A percentile compares a stretch with the other conserved stretches of the same genome.
Conservation (phyloP, 92 coral and sea anemone species). For the Blastomussa wellsi region DNA sequence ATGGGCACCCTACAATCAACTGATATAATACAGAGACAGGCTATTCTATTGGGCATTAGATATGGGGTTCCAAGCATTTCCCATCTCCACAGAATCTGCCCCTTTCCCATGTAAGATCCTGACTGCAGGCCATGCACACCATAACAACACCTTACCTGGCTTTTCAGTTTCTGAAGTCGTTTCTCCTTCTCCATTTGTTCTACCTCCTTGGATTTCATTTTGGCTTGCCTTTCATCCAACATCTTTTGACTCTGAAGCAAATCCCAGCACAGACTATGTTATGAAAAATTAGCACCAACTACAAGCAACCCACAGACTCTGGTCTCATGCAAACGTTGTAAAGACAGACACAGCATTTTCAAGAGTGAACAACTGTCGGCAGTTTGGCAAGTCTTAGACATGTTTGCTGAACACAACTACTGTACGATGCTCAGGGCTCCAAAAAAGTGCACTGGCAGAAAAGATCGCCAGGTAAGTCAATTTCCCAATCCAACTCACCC, state of each 20-base stretch:
- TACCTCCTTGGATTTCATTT: slow-evolving; percentile 65
- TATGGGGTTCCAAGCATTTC: too few species aligned
- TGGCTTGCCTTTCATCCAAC: slow-evolving; percentile 78
- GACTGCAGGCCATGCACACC: too few species aligned
- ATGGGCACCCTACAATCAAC: too few species aligned
- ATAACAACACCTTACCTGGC: slow-evolving; percentile 62
- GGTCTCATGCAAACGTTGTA: background rate
- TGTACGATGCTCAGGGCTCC: too few species aligned
- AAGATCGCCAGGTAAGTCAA: background rate
- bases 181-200: slow-evolving; percentile 85
- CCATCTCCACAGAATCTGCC: background rate
- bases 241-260: slow-evolving; percentile 74
- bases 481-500: slow-evolving; percentile 57
- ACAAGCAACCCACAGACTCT: background rate
- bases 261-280: too few species aligned
- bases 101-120: background rate
- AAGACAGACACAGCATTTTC: background rate
- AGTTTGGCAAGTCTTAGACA: background rate
- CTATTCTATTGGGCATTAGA: too few species aligned
- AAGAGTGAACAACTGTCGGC: too few species aligned
- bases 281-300: background rate
- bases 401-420: too few species aligned
- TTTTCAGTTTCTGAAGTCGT: slow-evolving; percentile 87
- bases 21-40: too few species aligned
- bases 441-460: background rate